phyloP scores from a whole-genome alignment of 2,888 invertebrate genomes.

The Nomada fucata region DNA sequence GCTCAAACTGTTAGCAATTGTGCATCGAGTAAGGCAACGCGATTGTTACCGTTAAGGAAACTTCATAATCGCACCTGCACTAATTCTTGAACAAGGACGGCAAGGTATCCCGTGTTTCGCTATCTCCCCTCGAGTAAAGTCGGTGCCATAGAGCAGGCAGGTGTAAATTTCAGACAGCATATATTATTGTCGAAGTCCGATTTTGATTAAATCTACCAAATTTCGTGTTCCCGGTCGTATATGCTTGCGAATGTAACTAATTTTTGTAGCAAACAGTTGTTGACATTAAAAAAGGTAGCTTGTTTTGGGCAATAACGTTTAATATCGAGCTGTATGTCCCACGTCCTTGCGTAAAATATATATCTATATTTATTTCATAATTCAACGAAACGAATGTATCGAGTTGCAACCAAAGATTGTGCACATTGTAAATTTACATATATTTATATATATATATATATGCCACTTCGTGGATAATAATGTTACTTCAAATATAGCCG shows the following conservation, averaged over 20 bases:
- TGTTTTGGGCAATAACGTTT: slow-evolving; percentile 16
- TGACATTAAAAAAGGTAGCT: too few relatives aligned
- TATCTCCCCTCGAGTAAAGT: too few relatives aligned
- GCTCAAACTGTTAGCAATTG: not conserved
- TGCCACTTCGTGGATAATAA: slow-evolving; percentile 24
- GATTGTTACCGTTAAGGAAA: not conserved
- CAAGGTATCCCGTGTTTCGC: too few relatives aligned
- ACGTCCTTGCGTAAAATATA: not conserved
- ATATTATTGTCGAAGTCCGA: not conserved
- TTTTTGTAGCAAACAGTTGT: not conserved
- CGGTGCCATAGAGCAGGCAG: slow-evolving; percentile 18
- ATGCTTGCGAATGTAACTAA: not conserved
- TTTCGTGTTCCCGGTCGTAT: not conserved
- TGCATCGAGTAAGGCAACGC: too few relatives aligned
- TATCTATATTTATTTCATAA: slow-evolving; percentile 36
- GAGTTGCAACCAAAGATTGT: slow-evolving; percentile 59
- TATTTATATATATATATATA: slow-evolving; percentile 23
- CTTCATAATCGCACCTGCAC: too few relatives aligned
- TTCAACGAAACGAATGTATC: slow-evolving; percentile 9
- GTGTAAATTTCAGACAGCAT: not conserved
- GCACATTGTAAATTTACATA: slow-evolving; percentile 34
- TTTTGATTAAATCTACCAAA: not conserved
- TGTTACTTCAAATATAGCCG: slow-evolving; percentile 27
- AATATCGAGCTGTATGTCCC: not conserved
- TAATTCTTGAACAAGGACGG: too few relatives aligned